Percentiles rank a stretch among this genome's conserved stretches.
Conservation (phyloP, 2,113 vertebrate species). For the Chrysemys picta region DNA sequence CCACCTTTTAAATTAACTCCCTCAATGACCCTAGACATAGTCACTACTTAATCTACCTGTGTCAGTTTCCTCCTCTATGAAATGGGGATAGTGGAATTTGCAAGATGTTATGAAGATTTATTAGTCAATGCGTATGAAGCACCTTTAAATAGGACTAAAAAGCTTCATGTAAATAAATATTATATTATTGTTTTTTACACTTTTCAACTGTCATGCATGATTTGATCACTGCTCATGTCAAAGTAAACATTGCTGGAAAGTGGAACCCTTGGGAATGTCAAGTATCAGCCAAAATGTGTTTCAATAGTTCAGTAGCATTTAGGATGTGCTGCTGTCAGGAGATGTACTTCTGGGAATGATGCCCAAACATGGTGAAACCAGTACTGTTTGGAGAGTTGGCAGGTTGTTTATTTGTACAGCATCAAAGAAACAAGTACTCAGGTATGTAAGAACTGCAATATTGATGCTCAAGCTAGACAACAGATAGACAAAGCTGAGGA, state of each 20-base stretch:
- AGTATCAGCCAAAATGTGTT: neutral
- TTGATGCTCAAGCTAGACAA: neutral
- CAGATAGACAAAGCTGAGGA: neutral
- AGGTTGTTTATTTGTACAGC: neutral
- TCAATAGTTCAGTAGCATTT: neutral
- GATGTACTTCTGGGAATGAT: neutral
- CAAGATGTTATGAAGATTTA: neutral
- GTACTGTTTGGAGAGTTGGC: neutral
- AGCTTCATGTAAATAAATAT: neutral
- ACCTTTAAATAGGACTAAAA: neutral
- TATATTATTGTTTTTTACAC: neutral
- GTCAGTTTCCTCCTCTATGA: neutral
- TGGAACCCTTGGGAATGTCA: neutral
- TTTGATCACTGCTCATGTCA: neutral
- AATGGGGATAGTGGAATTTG: neutral
- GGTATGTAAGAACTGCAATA: neutral
- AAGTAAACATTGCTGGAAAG: neutral
- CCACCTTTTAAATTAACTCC: neutral
- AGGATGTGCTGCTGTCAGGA: neutral
- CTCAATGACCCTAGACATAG: neutral
- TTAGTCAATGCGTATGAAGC: neutral
- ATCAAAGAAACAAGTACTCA: neutral
- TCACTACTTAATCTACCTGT: neutral
- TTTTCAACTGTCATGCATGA: neutral
- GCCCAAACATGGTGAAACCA: rapidly evolving